Percentiles rank a stretch among this genome's conserved stretches.
phyloP scores from a whole-genome alignment of 1,140 invertebrate genomes.

The Cecropterus lyciades region DNA sequence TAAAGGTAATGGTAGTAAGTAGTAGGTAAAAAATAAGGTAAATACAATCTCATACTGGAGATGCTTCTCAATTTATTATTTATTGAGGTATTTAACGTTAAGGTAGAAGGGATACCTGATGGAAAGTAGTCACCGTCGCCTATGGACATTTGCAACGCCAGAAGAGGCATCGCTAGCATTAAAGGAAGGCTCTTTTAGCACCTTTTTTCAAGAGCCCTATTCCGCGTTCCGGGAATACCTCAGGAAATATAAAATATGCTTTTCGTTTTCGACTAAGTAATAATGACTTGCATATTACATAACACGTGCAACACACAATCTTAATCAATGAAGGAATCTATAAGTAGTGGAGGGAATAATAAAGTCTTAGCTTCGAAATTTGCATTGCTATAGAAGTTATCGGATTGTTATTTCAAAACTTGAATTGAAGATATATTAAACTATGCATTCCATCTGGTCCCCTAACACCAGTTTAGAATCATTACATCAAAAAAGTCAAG shows the following conservation, averaged over 20 bases:
- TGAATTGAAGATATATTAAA: slow-evolving; percentile 36
- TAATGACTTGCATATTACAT: slow-evolving; percentile 7
- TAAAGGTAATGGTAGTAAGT: too few relatives aligned
- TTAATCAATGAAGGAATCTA: slow-evolving; percentile 47
- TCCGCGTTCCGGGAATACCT: too few relatives aligned
- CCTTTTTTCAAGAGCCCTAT: too few relatives aligned
- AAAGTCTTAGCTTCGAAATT: slow-evolving; percentile 68
- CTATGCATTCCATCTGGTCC: slow-evolving; percentile 64
- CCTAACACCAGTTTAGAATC: slow-evolving; percentile 64
- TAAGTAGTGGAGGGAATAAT: slow-evolving; percentile 78
- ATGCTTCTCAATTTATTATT: too few relatives aligned
- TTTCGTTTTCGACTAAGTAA: slow-evolving; percentile 4
- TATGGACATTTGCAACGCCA: too few relatives aligned
- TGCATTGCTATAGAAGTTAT: slow-evolving; percentile 41
- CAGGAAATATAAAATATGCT: not conserved
- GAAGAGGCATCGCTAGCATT: too few relatives aligned
- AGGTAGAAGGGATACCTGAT: too few relatives aligned
- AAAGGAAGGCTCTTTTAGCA: too few relatives aligned
- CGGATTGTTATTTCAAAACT: slow-evolving; percentile 30
- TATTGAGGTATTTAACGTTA: too few relatives aligned
- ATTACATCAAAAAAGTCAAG: slow-evolving; percentile 33
- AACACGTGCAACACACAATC: slow-evolving; percentile 44
- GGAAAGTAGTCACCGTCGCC: too few relatives aligned
- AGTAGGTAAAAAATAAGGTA: too few relatives aligned
- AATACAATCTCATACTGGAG: too few relatives aligned